Conservation (phyloP, 2,888 invertebrate genomes). For the Thymelicus acteon region DNA sequence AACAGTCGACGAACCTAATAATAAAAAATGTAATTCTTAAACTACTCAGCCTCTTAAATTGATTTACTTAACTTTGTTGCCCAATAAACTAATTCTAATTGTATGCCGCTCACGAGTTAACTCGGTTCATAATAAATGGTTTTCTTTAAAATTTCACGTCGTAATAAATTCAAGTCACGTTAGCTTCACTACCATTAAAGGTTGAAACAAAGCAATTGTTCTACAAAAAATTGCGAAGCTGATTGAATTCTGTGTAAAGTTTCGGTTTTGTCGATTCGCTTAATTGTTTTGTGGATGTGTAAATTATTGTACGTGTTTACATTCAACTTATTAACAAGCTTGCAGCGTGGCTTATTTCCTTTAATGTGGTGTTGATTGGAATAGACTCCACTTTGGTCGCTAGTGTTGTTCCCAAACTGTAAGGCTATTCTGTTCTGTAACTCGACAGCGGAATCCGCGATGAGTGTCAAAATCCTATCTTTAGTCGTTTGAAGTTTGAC, state of each 20-base stretch:
- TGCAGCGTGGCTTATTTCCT: too few relatives aligned
- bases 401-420: too few relatives aligned
- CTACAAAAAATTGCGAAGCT: background rate
- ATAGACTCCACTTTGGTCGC: too few relatives aligned
- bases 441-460: too few relatives aligned
- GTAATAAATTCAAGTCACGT: background rate
- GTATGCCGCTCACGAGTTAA: background rate
- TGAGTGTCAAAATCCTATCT: too few relatives aligned
- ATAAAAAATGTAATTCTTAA: too few relatives aligned
- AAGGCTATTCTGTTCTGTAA: too few relatives aligned
- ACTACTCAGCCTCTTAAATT: background rate
- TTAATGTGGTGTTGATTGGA: too few relatives aligned
- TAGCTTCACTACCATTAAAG: background rate
- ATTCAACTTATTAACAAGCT: too few relatives aligned
- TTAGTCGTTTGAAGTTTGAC: too few relatives aligned
- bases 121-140: background rate
- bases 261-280: background rate
- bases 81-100: background rate
- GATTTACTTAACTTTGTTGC: background rate
- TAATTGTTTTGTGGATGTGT: background rate
- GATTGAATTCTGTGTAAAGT: background rate
- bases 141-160: background rate
- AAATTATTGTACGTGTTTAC: background rate
- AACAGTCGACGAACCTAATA: too few relatives aligned
- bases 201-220: background rate